Percentiles rank a stretch among this genome's conserved stretches.
These are phyloP conservation scores for Pyrgus malvae DNA, from an alignment of 2,888 invertebrate species.

Conservation along the genomic window DNA sequence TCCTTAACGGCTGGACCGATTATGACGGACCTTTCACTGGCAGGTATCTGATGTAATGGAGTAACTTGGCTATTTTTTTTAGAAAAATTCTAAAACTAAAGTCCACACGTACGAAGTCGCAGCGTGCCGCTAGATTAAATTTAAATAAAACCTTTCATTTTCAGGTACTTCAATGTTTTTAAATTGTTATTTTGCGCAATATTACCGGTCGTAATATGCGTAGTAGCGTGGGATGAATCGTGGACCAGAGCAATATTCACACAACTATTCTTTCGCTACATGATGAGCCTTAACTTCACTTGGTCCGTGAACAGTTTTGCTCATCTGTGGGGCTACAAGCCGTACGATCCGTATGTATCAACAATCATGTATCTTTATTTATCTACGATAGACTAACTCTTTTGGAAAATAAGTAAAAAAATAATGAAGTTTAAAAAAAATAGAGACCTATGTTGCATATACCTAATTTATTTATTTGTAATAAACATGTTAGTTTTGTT, in stretches of 20 bases:
- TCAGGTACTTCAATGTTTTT: conserved; percentile 85
- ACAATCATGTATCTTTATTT: neutral
- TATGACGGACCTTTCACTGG: too few relatives aligned
- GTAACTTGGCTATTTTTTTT: too few relatives aligned
- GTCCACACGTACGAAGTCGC: too few relatives aligned
- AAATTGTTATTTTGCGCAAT: conserved; percentile 87
- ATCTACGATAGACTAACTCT: neutral
- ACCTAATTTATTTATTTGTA: too few relatives aligned
- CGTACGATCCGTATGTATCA: conserved; percentile 85
- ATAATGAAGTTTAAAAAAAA: too few relatives aligned
- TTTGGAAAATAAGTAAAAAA: neutral
- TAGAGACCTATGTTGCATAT: too few relatives aligned
- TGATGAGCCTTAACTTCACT: conserved; percentile 89
- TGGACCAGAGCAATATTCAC: conserved; percentile 77
- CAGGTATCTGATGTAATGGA: too few relatives aligned
- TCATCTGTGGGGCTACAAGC: conserved; percentile 88
- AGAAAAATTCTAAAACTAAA: too few relatives aligned
- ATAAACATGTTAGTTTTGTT: too few relatives aligned
- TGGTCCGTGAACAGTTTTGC: conserved; percentile 96
- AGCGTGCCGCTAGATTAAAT: neutral
- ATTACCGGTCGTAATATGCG: conserved; percentile 86
- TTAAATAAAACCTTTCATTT: conserved; percentile 14
- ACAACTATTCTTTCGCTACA: conserved; percentile 87
- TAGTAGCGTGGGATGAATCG: conserved; percentile 86
- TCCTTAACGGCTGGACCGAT: too few relatives aligned